phyloP scores from a whole-genome alignment of 2,797 vertebrate species.

The Pithecia hirsuta region DNA sequence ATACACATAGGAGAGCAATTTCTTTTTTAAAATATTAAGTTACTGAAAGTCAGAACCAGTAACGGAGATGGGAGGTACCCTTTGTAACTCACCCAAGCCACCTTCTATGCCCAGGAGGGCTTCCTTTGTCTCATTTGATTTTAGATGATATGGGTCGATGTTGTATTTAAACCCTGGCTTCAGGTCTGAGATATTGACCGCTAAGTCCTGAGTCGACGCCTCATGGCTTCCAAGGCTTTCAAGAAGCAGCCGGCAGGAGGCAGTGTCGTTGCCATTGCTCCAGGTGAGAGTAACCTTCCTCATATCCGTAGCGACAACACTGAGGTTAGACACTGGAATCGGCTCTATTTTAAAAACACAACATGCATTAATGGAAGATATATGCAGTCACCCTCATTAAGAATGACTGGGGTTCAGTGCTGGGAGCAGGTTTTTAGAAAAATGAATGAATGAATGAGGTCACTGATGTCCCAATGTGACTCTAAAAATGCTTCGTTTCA shows the following conservation, averaged over 20 bases:
- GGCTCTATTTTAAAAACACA: conserved; percentile 63
- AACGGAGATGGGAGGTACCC: not conserved
- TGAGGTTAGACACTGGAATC: not conserved
- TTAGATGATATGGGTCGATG: fast-evolving
- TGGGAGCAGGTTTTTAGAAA: not conserved
- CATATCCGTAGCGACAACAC: fast-evolving
- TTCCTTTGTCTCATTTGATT: not conserved
- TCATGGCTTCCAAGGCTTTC: not conserved
- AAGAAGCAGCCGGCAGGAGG: conserved; percentile 40
- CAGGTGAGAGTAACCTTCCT: not conserved
- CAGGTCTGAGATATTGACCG: not conserved
- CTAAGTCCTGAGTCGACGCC: fast-evolving
- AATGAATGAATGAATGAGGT: too few relatives aligned
- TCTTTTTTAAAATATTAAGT: not conserved
- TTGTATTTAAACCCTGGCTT: not conserved
- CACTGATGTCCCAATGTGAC: not conserved
- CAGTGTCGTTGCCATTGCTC: not conserved
- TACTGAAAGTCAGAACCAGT: not conserved
- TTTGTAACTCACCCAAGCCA: conserved; percentile 31
- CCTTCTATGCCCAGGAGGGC: fast-evolving
- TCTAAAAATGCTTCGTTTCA: not conserved
- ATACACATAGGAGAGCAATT: not conserved
- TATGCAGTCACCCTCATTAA: not conserved
- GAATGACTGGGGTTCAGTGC: not conserved
- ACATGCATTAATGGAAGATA: not conserved